Percentiles rank a stretch among this genome's conserved stretches.
phyloP scores from a whole-genome alignment of 2,113 vertebrate genomes.

The Todiramphus saurophagus region DNA sequence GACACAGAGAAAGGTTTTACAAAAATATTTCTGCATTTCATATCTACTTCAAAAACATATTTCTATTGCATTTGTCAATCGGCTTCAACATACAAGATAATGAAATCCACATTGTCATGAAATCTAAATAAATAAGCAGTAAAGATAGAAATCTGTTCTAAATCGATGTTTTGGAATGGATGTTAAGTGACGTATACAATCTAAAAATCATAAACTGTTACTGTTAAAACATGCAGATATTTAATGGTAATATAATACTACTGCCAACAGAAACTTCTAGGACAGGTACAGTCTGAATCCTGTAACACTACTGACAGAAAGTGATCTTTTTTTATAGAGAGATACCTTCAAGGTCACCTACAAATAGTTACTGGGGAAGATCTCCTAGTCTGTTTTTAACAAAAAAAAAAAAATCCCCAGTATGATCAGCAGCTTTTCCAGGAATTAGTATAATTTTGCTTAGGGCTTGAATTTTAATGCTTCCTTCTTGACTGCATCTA shows the following conservation, averaged over 20 bases:
- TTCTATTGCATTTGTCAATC: slow-evolving; percentile 42
- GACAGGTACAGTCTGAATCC: background rate
- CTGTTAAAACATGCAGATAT: background rate
- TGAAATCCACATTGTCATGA: slow-evolving; percentile 50
- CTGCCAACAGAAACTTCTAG: background rate
- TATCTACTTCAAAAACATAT: slow-evolving; percentile 39
- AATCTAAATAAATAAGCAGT: slow-evolving; percentile 43
- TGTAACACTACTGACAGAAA: background rate
- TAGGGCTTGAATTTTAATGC: background rate
- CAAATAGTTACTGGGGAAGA: background rate
- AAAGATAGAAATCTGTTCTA: slow-evolving; percentile 40
- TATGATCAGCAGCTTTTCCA: background rate
- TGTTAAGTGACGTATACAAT: slow-evolving; percentile 3
- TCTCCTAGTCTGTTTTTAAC: background rate
- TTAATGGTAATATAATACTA: background rate
- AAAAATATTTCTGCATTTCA: slow-evolving; percentile 21
- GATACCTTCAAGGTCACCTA: background rate
- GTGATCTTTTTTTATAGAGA: background rate
- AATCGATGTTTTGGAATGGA: slow-evolving; percentile 17
- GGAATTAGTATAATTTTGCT: background rate
- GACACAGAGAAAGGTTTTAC: background rate
- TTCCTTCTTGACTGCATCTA: background rate
- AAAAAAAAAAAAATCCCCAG: background rate
- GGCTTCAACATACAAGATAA: slow-evolving; percentile 8
- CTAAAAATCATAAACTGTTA: slow-evolving; percentile 17